Base-by-base conservation (phyloP, 2,888 invertebrate species). In the Campaea margaritaria region DNA sequence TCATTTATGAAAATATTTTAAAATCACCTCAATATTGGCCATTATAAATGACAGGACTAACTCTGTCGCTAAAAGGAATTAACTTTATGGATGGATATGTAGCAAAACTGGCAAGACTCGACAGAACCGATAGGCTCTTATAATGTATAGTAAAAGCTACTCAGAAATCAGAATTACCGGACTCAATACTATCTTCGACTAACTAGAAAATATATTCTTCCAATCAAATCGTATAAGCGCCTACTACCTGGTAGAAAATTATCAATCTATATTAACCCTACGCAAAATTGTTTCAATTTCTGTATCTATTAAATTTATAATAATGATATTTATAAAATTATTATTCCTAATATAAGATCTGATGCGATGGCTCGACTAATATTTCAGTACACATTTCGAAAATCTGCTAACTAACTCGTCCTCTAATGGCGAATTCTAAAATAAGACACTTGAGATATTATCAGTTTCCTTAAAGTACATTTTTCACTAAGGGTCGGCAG, bases 381-480 rank as follows among this genome's bases (percentile, higher is more conserved):
- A 81, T 85, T 77, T 86, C 78, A 82, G 81, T 89, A 90, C 82
- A 91, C 74, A 85, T 86, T 88, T 90, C 79, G 82, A 88, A 90
- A 87, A 86, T 89, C 83, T 83, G 83, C 90, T 90, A 91, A 69
- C 89, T 90, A 91, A 85, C 85, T 88, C 86, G 83, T 83, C 78
- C 69, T 79, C 89, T 91, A 91, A 87, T 89, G 86, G 87, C 82
- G 82, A 82, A 87, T 89, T 88, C 91, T 92, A 91, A 88, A 88
- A 90, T 91, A 91, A 91, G 91, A 91, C 91, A 91, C 91, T 87
- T 89, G 78, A 77, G 85, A 85, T 89, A 89, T 87, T 83, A 87
- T 90, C 82, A 82, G 83, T 89, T 89, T 84, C 79, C 82, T 86
- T 87, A 85, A 68, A 79, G 75, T 84, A 85, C 75, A 76, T 74